phyloP scores from a whole-genome alignment of 2,888 invertebrate species.

The Cyclophora punctaria region DNA sequence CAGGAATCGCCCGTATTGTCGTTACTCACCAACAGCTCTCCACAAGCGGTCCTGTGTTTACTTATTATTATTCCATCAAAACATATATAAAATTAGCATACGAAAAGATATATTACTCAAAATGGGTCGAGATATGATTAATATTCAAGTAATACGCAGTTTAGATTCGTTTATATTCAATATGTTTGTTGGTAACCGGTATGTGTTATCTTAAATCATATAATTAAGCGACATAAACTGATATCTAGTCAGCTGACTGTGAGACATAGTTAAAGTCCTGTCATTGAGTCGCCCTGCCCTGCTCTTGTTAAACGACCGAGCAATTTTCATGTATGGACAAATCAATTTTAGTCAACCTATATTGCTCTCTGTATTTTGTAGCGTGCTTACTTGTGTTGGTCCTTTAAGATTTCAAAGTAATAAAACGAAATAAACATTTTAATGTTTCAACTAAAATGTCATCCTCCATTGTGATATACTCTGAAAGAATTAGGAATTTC shows the following conservation, averaged over 20 bases:
- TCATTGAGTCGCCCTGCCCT: constrained; percentile 65
- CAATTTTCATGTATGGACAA: constrained; percentile 56
- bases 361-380: constrained; percentile 12
- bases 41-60: background rate
- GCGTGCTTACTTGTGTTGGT: constrained; percentile 30
- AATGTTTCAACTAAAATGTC: too few species aligned
- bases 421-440: too few species aligned
- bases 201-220: constrained; percentile 14
- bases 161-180: too few species aligned
- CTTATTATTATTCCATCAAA: too few species aligned
- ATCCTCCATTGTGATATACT: too few species aligned
- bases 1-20: too few species aligned
- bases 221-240: constrained; percentile 34
- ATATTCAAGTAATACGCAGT: too few species aligned
- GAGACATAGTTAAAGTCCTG: constrained; percentile 37
- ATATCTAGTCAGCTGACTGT: constrained; percentile 49
- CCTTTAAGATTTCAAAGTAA: constrained; percentile 8
- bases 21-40: background rate
- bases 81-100: background rate
- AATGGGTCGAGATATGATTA: too few species aligned
- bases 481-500: too few species aligned
- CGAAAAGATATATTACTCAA: background rate
- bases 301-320: constrained; percentile 27
- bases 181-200: too few species aligned
- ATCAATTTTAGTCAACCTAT: constrained; percentile 51